Conservation (phyloP, 1,140 invertebrate species). For the Drosophila tsacasi region DNA sequence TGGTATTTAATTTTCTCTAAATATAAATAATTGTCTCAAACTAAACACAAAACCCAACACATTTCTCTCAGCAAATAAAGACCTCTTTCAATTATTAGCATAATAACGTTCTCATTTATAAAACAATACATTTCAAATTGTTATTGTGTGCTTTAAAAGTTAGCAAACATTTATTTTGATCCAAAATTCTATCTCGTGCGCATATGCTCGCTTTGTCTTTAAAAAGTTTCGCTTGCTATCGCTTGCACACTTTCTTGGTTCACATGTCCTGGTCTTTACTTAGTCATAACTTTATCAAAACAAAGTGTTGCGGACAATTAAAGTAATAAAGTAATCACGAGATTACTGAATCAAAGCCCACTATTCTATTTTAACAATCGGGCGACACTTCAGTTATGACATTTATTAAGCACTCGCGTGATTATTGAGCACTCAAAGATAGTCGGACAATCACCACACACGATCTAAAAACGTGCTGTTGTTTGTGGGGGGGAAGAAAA, state of each 20-base stretch:
- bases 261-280: constrained; percentile 2
- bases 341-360: constrained; percentile 1
- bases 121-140: background rate
- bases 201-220: background rate
- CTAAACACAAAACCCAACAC: background rate
- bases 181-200: background rate
- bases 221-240: background rate
- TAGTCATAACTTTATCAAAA: constrained; percentile 7
- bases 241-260: background rate
- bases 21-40: background rate
- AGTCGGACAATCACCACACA: background rate
- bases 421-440: constrained; percentile 18
- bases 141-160: background rate
- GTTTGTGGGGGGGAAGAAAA: background rate
- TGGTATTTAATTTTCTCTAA: background rate
- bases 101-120: background rate
- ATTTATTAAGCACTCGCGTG: constrained; percentile 16
- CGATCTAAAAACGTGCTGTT: background rate
- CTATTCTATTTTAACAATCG: background rate
- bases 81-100: background rate
- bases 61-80: background rate
- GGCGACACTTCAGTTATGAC: background rate
- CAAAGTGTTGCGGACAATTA: background rate
- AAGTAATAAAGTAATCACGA: constrained; percentile 21
- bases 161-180: constrained; percentile 4